Conservation (phyloP, 2,113 vertebrate genomes). For the Cettia cetti region DNA sequence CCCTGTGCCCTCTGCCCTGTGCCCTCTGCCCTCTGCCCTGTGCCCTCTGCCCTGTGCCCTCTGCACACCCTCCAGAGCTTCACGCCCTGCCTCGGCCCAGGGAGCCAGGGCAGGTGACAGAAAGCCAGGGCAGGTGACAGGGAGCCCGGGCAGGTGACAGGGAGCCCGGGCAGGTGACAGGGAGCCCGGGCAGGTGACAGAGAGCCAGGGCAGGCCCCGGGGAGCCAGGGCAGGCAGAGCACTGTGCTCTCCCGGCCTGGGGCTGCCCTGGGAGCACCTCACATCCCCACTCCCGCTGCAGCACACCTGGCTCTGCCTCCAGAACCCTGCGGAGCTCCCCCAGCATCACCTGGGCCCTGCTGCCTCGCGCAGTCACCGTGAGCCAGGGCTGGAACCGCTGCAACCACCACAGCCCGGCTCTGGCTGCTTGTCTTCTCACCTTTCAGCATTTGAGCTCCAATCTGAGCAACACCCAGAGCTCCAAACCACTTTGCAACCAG, state of each 20-base stretch:
- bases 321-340: not conserved
- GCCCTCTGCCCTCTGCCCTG: too few relatives aligned
- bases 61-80: too few relatives aligned
- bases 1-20: too few relatives aligned
- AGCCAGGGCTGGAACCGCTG: not conserved
- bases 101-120: too few relatives aligned
- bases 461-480: not conserved
- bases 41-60: too few relatives aligned
- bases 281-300: fast-evolving
- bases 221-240: fast-evolving
- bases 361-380: fast-evolving
- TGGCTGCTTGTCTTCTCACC: not conserved
- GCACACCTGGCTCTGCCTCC: not conserved
- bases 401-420: not conserved
- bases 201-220: too few relatives aligned
- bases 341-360: not conserved
- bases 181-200: too few relatives aligned
- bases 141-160: too few relatives aligned
- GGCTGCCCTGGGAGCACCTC: not conserved
- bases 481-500: not conserved
- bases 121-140: too few relatives aligned
- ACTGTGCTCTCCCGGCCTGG: not conserved
- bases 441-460: not conserved
- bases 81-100: too few relatives aligned
- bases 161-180: too few relatives aligned